phyloP scores from a whole-genome alignment of 2,113 vertebrate species.

The Recurvirostra avosetta region DNA sequence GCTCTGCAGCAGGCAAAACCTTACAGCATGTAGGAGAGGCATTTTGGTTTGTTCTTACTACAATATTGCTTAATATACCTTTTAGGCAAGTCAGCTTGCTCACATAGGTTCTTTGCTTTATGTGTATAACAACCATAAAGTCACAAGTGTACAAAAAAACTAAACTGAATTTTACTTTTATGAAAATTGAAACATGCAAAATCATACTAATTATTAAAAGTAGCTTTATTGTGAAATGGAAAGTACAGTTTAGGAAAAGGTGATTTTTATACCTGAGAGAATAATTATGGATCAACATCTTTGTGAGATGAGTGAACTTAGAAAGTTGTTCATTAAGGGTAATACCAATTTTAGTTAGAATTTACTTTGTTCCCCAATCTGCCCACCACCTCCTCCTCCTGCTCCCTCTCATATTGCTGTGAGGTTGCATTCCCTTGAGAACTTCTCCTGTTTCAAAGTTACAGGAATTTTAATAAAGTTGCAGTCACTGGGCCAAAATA shows the following conservation, averaged over 20 bases:
- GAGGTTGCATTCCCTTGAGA: neutral
- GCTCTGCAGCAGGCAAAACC: neutral
- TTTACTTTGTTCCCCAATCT: neutral
- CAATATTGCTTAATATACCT: neutral
- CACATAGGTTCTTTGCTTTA: neutral
- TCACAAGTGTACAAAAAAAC: neutral
- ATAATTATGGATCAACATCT: neutral
- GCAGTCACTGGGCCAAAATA: neutral
- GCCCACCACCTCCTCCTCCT: neutral
- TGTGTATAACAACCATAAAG: neutral
- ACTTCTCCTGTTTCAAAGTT: neutral
- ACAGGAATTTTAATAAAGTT: slow-evolving; percentile 16
- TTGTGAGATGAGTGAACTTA: neutral
- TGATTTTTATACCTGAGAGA: neutral
- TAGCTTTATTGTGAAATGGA: neutral
- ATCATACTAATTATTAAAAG: neutral
- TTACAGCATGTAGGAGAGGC: neutral
- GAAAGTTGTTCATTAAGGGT: neutral
- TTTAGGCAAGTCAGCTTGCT: neutral
- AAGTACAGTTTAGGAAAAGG: neutral
- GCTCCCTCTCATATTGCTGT: neutral
- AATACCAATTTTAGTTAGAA: neutral
- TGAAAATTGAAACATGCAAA: neutral
- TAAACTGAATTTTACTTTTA: neutral
- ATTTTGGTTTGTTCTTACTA: slow-evolving; percentile 25